phyloP scores from a whole-genome alignment of 2,797 vertebrate genomes.

The Ispidina picta region DNA sequence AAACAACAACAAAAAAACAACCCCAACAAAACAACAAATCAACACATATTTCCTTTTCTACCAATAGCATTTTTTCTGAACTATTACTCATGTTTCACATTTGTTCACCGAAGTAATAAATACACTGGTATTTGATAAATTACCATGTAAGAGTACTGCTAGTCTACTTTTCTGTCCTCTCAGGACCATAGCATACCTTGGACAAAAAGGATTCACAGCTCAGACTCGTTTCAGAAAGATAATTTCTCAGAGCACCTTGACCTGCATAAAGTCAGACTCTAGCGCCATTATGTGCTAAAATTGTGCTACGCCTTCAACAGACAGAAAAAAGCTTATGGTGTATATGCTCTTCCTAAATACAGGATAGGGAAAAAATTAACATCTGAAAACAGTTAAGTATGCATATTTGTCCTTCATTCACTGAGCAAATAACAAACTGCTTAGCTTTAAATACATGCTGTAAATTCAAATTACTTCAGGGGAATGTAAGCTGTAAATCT shows the following conservation, averaged over 20 bases:
- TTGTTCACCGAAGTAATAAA: not conserved
- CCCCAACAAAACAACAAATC: no score
- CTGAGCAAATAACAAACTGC: not conserved
- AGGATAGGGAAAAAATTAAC: not conserved
- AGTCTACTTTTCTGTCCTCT: not conserved
- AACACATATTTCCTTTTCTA: not conserved
- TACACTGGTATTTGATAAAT: not conserved
- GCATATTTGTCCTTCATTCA: not conserved
- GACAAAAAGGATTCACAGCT: not conserved
- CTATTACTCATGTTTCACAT: not conserved
- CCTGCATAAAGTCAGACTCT: not conserved
- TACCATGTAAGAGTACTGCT: not conserved
- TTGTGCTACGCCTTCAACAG: not conserved
- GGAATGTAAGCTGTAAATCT: not conserved
- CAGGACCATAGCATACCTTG: not conserved
- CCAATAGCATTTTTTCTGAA: not conserved
- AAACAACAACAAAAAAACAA: no score
- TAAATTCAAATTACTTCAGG: not conserved
- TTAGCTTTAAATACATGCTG: not conserved
- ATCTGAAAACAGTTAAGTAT: not conserved
- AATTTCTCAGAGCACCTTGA: not conserved
- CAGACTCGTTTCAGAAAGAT: not conserved
- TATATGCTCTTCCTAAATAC: not conserved
- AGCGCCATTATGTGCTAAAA: not conserved
- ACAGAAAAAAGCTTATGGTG: not conserved